Conservation (phyloP, 2,113 vertebrate genomes). For the Neogale vison region DNA sequence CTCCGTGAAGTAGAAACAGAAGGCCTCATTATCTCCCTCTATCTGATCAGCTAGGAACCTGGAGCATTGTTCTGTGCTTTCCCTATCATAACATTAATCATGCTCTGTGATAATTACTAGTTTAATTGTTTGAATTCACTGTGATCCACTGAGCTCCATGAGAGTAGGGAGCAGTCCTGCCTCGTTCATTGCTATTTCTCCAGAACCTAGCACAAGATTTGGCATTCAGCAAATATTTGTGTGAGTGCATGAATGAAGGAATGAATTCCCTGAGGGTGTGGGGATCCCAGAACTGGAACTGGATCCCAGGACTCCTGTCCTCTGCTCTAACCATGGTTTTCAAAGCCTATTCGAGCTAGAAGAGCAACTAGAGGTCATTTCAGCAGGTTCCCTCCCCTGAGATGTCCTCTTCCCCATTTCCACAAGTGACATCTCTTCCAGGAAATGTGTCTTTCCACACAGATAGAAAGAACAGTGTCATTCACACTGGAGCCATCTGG, state of each 20-base stretch:
- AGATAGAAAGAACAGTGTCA: neutral
- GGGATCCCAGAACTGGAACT: neutral
- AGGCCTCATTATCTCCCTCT: neutral
- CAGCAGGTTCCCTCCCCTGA: neutral
- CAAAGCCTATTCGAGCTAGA: neutral
- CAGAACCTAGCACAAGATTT: neutral
- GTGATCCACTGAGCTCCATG: neutral
- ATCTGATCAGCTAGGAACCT: neutral
- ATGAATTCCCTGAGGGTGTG: neutral
- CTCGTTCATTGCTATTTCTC: neutral
- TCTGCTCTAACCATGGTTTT: neutral
- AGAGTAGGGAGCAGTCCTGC: neutral
- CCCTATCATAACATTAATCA: neutral
- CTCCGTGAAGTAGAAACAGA: neutral
- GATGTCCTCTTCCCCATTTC: neutral
- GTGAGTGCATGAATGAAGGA: neutral
- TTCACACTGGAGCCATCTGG: neutral
- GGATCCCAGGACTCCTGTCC: neutral
- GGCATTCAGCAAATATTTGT: neutral
- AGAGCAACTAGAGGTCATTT: neutral
- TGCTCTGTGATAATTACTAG: neutral
- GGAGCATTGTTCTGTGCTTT: neutral
- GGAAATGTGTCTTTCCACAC: neutral
- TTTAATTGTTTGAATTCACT: neutral
- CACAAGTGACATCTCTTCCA: neutral